Percentiles rank a stretch among this genome's conserved stretches.
phyloP scores from a whole-genome alignment of 2,797 vertebrate species.

The Chanos chanos region DNA sequence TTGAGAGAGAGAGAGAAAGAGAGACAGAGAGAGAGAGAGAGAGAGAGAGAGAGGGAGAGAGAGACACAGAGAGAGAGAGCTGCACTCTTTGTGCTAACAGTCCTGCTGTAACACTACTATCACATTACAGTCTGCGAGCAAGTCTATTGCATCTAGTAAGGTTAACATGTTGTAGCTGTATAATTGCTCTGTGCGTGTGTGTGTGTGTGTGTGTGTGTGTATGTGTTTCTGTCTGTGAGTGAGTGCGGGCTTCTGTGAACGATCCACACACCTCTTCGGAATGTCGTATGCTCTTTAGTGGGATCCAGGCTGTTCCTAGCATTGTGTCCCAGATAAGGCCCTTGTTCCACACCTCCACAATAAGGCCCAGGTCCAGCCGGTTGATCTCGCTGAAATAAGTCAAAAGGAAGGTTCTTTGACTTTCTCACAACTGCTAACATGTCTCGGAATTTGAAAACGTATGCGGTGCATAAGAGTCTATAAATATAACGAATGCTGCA shows the following conservation, averaged over 20 bases:
- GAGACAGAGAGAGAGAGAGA: neutral
- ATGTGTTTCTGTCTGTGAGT: neutral
- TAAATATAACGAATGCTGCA: no score
- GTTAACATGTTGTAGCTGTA: neutral
- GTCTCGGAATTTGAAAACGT: no score
- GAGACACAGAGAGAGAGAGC: no score
- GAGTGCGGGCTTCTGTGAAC: neutral
- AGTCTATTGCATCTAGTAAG: no score
- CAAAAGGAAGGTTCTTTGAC: neutral
- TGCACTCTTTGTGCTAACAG: no score
- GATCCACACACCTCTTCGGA: slow-evolving; percentile 84
- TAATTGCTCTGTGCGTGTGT: neutral
- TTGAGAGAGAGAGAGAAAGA: no score
- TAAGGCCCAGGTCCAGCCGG: slow-evolving; percentile 90
- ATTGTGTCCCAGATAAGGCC: slow-evolving; percentile 99
- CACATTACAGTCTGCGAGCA: no score
- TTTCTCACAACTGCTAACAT: no score
- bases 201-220: neutral
- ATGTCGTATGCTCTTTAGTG: slow-evolving; percentile 85
- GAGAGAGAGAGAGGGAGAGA: neutral
- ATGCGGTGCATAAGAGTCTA: no score
- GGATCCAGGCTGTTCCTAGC: slow-evolving; percentile 93
- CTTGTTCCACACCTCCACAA: slow-evolving; percentile 98
- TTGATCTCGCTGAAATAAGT: slow-evolving; percentile 85
- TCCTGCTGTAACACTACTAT: no score